These are phyloP conservation scores for Pygoscelis adeliae DNA, from an alignment of 2,113 vertebrate genomes.

Conservation along the genomic window DNA sequence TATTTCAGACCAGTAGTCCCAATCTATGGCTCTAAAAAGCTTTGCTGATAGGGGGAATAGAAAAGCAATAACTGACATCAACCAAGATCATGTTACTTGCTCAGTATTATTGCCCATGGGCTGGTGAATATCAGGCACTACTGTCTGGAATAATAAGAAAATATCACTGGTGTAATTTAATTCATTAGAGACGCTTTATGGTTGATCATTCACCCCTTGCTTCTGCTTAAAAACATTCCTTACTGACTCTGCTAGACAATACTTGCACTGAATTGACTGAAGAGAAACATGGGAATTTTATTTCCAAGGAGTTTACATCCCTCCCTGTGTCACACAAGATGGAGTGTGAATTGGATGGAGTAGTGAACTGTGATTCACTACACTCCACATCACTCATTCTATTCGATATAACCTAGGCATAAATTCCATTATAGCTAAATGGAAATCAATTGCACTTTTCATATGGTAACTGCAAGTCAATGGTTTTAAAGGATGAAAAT, in stretches of 20 bases:
- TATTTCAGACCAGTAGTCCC: background rate
- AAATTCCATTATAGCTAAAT: conserved; percentile 1
- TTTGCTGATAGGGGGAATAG: background rate
- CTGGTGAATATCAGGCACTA: background rate
- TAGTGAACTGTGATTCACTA: background rate
- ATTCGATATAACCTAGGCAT: background rate
- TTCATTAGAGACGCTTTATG: background rate
- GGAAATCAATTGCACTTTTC: conserved; percentile 31
- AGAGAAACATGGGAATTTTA: background rate
- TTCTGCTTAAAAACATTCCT: background rate
- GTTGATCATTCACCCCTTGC: background rate
- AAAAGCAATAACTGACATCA: background rate
- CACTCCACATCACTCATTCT: background rate
- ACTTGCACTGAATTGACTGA: background rate
- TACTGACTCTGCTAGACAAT: background rate
- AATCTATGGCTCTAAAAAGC: background rate
- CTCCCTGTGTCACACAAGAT: fast-evolving
- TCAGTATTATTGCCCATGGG: background rate
- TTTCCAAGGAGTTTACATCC: background rate
- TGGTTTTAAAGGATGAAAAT: conserved; percentile 11
- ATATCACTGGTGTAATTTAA: background rate
- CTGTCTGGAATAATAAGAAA: background rate
- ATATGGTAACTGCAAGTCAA: background rate
- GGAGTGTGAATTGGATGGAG: background rate
- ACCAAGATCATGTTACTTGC: background rate